Evolutionary conservation across 2,888 invertebrate genomes (phyloP), one percentile per base, ranked within the genome.

Genomic region (Diloba caeruleocephala): DNA sequence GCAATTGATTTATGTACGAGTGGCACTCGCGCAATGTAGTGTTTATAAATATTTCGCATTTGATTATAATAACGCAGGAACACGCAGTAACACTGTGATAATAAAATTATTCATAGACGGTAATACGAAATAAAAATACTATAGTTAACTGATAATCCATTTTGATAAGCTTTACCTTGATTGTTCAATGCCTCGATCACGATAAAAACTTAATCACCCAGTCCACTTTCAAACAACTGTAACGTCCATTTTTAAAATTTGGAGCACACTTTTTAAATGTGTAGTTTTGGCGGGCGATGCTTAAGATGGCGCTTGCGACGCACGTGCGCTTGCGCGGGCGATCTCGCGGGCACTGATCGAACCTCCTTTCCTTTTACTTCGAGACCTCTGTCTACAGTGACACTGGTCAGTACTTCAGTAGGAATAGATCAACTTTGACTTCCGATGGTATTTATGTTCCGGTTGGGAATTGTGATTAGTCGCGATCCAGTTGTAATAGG

Each of bases 371-470:
- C 90, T 89, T 87, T 90, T 90, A 88, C 88, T 84, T 76, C 62
- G 50, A 82, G 79, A 81, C 81, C 77, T 80, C 79, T 74, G 68
- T 57, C 66, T 73, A 59, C 61, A 75, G 76, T 82, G 84, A 84
- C 83, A 82, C 79, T 82, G 78, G 81, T 77, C 81, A 82, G 67
- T 80, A n/a, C n/a, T n/a, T n/a, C n/a, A n/a, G n/a, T n/a, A n/a
- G 57, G 64, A 78, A 74, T 51, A 61, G 53, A 64, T 60, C 56
- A 62, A 14, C 25, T 53, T 58, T 32, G 79, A 85, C 89, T 89
- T 92, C 90, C 90, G 91, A 90, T 87, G 86, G 76, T 77, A 79
- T 86, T 74, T 75, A 78, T 81, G 81, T 85, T 88, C 89, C 89
- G 90, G 85, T 82, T 87, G 78, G 78, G 54, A 36, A 19, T 56